These are phyloP conservation scores for Euproctis similis DNA, from an alignment of 2,888 invertebrate species.

Conservation along the genomic window DNA sequence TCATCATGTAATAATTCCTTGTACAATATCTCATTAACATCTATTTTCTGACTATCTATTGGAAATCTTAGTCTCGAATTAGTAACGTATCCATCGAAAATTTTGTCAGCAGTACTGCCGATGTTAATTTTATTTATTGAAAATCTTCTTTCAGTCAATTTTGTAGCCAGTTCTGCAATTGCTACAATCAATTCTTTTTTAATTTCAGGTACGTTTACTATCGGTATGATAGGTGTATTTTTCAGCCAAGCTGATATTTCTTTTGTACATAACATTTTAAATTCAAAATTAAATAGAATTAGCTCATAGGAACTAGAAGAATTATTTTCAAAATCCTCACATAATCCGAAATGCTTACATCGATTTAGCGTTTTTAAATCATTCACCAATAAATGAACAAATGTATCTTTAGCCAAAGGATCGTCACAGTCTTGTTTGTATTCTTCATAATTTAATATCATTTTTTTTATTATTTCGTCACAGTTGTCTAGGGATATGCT, in stretches of 20 bases:
- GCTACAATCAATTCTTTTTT: constrained; percentile 24
- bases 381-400: constrained; percentile 33
- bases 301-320: too few relatives aligned
- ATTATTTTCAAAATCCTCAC: too few relatives aligned
- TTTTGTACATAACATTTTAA: constrained; percentile 37
- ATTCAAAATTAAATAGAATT: too few relatives aligned
- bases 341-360: too few relatives aligned
- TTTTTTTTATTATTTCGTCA: constrained; percentile 36
- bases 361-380: too few relatives aligned
- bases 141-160: constrained; percentile 27
- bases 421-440: constrained; percentile 39
- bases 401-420: constrained; percentile 33
- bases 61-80: constrained; percentile 40
- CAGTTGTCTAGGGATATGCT: constrained; percentile 9
- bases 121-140: constrained; percentile 14
- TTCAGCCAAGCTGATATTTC: constrained; percentile 50
- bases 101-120: constrained; percentile 17
- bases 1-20: constrained; percentile 35
- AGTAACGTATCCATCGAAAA: constrained; percentile 30
- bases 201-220: constrained; percentile 17
- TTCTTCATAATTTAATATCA: constrained; percentile 39
- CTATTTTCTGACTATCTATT: constrained; percentile 42
- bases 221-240: constrained; percentile 37
- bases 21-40: constrained; percentile 36
- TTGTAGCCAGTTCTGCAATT: constrained; percentile 40